phyloP scores from a whole-genome alignment of 2,888 invertebrate genomes.

The Lucinisca nassula region DNA sequence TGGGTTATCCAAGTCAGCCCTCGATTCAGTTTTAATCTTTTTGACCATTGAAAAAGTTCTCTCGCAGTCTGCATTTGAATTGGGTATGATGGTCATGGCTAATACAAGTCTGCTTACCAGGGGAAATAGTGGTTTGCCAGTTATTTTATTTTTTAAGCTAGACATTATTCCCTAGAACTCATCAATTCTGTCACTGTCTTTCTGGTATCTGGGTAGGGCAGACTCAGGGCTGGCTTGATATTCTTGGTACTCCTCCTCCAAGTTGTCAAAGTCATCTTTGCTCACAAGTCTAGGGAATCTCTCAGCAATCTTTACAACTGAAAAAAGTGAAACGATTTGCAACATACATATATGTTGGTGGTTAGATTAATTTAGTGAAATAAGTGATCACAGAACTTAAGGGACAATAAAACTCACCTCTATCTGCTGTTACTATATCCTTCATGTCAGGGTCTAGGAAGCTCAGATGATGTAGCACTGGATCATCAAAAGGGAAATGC shows the following conservation, averaged over 20 bases:
- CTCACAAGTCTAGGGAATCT: not conserved
- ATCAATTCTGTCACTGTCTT: not conserved
- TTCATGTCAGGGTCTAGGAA: not conserved
- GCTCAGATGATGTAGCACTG: not conserved
- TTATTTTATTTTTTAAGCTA: not conserved
- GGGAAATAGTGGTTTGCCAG: slow-evolving; percentile 84
- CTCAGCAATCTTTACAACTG: not conserved
- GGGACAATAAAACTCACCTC: not conserved
- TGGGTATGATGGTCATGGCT: slow-evolving; percentile 6
- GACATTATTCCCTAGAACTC: not conserved
- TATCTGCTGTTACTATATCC: not conserved
- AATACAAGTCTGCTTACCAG: not conserved
- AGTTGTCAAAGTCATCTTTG: not conserved
- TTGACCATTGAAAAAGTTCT: slow-evolving; percentile 30
- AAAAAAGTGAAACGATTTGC: too few relatives aligned
- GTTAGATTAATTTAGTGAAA: too few relatives aligned
- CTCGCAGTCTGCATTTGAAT: slow-evolving; percentile 38
- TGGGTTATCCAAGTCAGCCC: slow-evolving; percentile 1
- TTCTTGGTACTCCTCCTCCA: not conserved
- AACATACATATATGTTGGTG: too few relatives aligned
- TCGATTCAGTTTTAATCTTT: slow-evolving; percentile 15
- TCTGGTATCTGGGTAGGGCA: not conserved
- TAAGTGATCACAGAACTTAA: too few relatives aligned
- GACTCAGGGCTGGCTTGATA: not conserved
- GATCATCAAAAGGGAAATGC: not conserved